Evolutionary conservation across 1,140 invertebrate species (phyloP).

Genomic region (Drosophila nigromelanica): DNA sequence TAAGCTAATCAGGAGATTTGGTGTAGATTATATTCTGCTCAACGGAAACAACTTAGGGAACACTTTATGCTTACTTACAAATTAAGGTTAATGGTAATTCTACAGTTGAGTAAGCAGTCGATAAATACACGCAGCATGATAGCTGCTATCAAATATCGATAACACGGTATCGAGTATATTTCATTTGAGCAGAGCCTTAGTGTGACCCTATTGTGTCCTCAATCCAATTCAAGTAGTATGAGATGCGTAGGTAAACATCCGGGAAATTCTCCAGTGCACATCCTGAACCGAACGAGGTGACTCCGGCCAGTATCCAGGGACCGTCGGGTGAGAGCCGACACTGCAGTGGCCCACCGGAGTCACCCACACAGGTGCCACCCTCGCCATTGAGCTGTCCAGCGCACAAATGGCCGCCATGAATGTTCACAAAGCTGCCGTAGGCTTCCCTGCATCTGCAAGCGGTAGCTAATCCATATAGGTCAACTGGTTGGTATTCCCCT

Average conservation of each 20-base stretch:
- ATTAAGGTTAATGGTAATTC: slow-evolving; percentile 59
- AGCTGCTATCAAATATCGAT: slow-evolving; percentile 18
- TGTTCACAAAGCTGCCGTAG: slow-evolving; percentile 88
- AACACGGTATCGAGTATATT: neutral
- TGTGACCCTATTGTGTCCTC: slow-evolving; percentile 84
- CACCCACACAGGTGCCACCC: slow-evolving; percentile 93
- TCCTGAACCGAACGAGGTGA: slow-evolving; percentile 95
- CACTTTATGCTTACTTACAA: slow-evolving; percentile 64
- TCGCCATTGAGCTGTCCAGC: slow-evolving; percentile 93
- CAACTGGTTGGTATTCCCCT: neutral
- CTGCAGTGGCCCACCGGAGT: slow-evolving; percentile 93
- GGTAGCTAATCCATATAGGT: neutral
- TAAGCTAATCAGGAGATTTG: slow-evolving; percentile 61
- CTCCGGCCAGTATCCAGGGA: slow-evolving; percentile 93
- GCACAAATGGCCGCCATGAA: slow-evolving; percentile 93
- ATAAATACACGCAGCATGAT: slow-evolving; percentile 61
- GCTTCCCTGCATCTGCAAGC: slow-evolving; percentile 85
- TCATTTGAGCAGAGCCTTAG: slow-evolving; percentile 30
- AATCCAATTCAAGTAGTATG: slow-evolving; percentile 94
- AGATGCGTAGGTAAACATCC: slow-evolving; percentile 93
- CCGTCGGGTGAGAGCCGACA: slow-evolving; percentile 89
- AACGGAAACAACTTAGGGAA: slow-evolving; percentile 79
- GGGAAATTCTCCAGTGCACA: slow-evolving; percentile 93
- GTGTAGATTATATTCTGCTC: slow-evolving; percentile 74
- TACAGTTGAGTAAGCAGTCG: slow-evolving; percentile 50